phyloP scores from a whole-genome alignment of 2,113 vertebrate species.

The Grantiella picta region DNA sequence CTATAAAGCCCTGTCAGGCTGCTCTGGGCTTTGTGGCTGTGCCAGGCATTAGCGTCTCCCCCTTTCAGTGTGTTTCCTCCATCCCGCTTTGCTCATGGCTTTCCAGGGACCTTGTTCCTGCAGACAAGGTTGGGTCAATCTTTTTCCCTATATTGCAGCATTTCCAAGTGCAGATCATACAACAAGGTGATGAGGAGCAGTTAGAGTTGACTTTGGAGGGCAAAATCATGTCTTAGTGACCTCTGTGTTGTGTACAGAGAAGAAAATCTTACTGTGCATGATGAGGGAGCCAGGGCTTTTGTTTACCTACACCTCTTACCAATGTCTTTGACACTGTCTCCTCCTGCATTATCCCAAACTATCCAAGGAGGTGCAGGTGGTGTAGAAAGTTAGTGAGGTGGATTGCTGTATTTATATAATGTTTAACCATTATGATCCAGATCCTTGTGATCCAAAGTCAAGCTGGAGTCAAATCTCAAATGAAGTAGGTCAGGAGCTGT shows the following conservation, averaged over 20 bases:
- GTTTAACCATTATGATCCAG: background rate
- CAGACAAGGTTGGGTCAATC: background rate
- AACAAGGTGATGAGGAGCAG: background rate
- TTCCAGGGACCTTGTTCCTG: too few species aligned
- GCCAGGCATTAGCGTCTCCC: too few species aligned
- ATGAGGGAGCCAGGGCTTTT: background rate
- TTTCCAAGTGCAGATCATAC: background rate
- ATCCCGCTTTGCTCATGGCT: too few species aligned
- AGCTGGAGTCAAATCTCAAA: background rate
- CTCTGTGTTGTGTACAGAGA: background rate
- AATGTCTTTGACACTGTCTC: background rate
- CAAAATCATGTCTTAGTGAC: background rate
- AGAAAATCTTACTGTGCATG: background rate
- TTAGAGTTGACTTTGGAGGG: background rate
- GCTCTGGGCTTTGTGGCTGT: too few species aligned
- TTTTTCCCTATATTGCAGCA: background rate
- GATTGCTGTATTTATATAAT: background rate
- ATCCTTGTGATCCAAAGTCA: background rate
- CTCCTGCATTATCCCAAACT: background rate
- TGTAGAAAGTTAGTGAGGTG: background rate
- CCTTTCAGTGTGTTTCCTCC: too few species aligned
- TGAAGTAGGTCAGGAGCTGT: too few species aligned
- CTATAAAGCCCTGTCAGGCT: too few species aligned
- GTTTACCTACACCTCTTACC: background rate
- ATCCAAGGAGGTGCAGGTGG: background rate